phyloP scores from a whole-genome alignment of 2,113 vertebrate genomes.

The Theristicus caerulescens region DNA sequence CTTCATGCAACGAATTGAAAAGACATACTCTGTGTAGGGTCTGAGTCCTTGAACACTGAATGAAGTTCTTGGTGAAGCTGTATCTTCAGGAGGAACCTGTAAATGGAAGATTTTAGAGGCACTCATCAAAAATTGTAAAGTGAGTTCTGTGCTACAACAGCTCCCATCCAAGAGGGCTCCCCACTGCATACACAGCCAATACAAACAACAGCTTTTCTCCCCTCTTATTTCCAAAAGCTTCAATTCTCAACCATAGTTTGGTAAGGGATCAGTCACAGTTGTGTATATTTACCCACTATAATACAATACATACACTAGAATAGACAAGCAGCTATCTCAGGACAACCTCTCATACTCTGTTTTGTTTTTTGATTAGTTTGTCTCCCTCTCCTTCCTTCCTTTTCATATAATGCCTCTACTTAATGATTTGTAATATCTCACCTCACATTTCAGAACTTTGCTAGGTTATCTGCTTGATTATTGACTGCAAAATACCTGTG shows the following conservation, averaged over 20 bases:
- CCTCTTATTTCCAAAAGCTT: not conserved
- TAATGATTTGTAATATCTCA: not conserved
- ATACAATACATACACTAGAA: not conserved
- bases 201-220: not conserved
- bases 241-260: not conserved
- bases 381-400: not conserved
- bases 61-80: conserved; percentile 62
- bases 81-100: conserved; percentile 81
- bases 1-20: conserved; percentile 82
- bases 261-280: not conserved
- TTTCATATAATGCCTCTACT: not conserved
- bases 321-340: not conserved
- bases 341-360: not conserved
- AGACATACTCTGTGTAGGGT: conserved; percentile 80
- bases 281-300: not conserved
- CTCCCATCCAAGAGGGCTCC: not conserved
- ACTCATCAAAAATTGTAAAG: not conserved
- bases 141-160: not conserved
- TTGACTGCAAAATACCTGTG: not conserved
- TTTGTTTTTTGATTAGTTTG: not conserved
- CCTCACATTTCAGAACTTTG: not conserved
- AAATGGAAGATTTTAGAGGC: not conserved
- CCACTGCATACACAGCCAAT: not conserved
- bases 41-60: conserved; percentile 85
- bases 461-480: not conserved